These are phyloP conservation scores for Sylvietta virens DNA, from an alignment of 2,113 vertebrate species.

Conservation along the genomic window DNA sequence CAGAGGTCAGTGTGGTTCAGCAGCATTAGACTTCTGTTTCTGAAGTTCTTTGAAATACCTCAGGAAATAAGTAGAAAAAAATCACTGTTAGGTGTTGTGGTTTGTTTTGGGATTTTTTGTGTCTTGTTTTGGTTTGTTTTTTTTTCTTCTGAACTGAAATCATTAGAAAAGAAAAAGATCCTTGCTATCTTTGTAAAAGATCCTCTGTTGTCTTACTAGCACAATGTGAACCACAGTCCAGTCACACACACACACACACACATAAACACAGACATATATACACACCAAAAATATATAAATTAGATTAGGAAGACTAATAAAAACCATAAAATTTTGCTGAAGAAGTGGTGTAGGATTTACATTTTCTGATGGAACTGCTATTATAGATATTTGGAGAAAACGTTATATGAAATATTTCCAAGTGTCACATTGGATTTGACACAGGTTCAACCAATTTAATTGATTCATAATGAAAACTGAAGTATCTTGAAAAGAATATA, in stretches of 20 bases:
- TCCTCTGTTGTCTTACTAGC: not conserved
- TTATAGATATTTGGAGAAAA: not conserved
- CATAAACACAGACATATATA: not conserved
- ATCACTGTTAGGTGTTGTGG: not conserved
- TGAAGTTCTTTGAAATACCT: constrained; percentile 24
- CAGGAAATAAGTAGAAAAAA: constrained; percentile 7
- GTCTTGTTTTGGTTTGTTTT: not conserved
- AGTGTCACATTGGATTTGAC: not conserved
- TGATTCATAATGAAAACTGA: not conserved
- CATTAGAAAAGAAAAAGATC: not conserved
- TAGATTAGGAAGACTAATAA: not conserved
- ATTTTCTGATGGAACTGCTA: not conserved
- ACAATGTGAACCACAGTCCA: not conserved
- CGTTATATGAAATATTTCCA: not conserved
- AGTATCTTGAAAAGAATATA: not conserved
- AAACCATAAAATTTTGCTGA: not conserved
- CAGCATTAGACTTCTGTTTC: not conserved
- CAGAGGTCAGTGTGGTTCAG: not conserved
- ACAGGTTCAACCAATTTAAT: not conserved
- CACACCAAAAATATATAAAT: not conserved
- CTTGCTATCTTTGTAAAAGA: not conserved
- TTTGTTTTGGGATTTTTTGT: not conserved
- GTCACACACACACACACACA: too few species aligned
- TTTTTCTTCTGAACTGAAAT: not conserved
- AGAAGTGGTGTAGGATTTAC: not conserved